These are phyloP conservation scores for Ennomos quercinarius DNA, from an alignment of 2,888 invertebrate species.

Conservation along the genomic window DNA sequence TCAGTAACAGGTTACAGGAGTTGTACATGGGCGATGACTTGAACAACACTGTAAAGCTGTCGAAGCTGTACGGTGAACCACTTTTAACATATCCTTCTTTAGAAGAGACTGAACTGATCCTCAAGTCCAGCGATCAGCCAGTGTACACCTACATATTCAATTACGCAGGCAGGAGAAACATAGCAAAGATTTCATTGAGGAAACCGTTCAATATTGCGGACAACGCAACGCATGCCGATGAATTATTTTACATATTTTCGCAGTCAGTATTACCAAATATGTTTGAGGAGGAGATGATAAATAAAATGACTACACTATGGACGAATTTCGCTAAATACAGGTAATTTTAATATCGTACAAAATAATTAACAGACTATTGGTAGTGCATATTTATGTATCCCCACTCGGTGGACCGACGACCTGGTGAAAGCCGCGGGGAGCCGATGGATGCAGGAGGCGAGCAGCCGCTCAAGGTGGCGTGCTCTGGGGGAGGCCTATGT, in stretches of 20 bases:
- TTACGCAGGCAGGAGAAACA: constrained; percentile 62
- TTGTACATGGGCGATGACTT: constrained; percentile 66
- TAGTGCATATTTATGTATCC: no score
- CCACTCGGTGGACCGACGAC: no score
- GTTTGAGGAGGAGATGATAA: constrained; percentile 63
- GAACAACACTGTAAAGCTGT: constrained; percentile 58
- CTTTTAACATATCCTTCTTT: constrained; percentile 55
- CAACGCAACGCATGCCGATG: constrained; percentile 71
- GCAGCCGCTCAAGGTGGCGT: no score
- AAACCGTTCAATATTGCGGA: constrained; percentile 42
- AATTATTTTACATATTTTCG: constrained; percentile 70
- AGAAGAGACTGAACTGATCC: constrained; percentile 61
- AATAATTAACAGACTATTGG: no score
- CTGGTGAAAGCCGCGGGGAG: no score
- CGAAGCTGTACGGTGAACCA: constrained; percentile 61
- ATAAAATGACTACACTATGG: constrained; percentile 66
- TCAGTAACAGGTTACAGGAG: constrained; percentile 56
- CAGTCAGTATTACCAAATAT: constrained; percentile 49
- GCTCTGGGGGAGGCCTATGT: no score
- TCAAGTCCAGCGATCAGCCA: constrained; percentile 54
- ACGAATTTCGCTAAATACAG: constrained; percentile 75
- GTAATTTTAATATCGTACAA: constrained; percentile 44
- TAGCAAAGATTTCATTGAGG: constrained; percentile 49
- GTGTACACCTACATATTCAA: constrained; percentile 65
- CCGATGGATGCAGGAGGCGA: no score